Conservation (phyloP, 2,113 vertebrate species). For the Scolopax mira region DNA sequence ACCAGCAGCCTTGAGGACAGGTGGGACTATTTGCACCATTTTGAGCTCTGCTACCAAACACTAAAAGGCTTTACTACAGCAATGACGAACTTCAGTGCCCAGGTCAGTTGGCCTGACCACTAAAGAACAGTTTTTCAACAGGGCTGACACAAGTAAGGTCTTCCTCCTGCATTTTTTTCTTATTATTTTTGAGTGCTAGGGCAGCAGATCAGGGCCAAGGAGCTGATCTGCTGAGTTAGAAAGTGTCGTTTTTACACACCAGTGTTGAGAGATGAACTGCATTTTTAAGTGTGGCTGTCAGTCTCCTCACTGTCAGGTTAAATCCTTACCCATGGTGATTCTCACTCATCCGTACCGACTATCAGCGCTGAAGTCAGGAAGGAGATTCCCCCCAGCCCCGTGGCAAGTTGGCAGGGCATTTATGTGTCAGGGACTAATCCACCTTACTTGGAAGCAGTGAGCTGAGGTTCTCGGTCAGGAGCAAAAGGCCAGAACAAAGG, state of each 20-base stretch:
- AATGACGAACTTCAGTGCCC: not conserved
- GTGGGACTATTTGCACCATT: not conserved
- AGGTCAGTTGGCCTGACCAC: not conserved
- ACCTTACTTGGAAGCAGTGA: not conserved
- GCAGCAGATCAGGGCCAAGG: not conserved
- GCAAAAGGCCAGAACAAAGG: conserved; percentile 42
- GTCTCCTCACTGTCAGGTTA: not conserved
- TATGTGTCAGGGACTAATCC: not conserved
- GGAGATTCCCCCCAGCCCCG: not conserved
- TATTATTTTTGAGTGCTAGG: not conserved
- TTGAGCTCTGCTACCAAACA: not conserved
- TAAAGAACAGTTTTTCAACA: not conserved
- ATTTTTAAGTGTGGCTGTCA: not conserved
- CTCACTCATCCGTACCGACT: not conserved
- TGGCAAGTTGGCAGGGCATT: not conserved
- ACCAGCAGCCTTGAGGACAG: not conserved
- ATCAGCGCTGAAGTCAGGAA: not conserved
- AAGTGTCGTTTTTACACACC: not conserved
- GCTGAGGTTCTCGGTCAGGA: not conserved
- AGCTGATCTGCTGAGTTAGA: not conserved
- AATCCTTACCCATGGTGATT: not conserved
- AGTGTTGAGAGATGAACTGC: not conserved
- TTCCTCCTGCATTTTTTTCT: not conserved
- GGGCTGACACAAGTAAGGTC: not conserved
- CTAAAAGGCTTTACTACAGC: not conserved